Base-by-base conservation (phyloP, 2,113 vertebrate species). In the Smithornis capensis region DNA sequence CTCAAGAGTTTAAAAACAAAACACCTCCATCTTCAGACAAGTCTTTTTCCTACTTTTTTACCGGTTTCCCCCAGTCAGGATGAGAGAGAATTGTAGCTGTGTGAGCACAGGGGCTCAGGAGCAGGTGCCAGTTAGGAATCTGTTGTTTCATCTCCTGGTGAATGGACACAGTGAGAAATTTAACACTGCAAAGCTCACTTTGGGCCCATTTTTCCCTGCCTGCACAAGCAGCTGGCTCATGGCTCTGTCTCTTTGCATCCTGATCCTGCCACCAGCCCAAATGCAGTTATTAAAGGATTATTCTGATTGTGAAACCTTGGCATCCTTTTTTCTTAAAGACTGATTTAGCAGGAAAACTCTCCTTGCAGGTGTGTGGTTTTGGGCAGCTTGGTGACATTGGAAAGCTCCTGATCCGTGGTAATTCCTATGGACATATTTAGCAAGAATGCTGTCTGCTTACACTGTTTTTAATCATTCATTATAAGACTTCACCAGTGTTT, bases 261-360 rank as follows among this genome's bases (percentile, higher is more conserved):
- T n/a, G n/a, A n/a, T n/a, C n/a, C n/a, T n/a, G 49, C 74, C 5
- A 11, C 13, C 28, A 93, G 68, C 68, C 79, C 88, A 88, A 86
- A 68, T 56, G 75, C 65, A 65, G 40, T 91, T 95, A 95, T 92
- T 95, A 92, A 80, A 88, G 90, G 92, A 93, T 96, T 96, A 78
- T 75, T 83, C 40, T 91, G 85, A 84, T 89, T 77, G 79, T 83
- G 88, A 89, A 93, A 93, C 84, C 74, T 87, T 75, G 38, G 78
- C 11, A 47, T 25, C 4, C 2, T 35, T 2, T 28, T 11, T 70
- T 29, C 15, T 35, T 27, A 14, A 37, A 56, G 50, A 50, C 23
- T 85, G 69, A 77, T 85, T 74, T 67, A 93, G 87, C 83, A 91
- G 88, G 40, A 63, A 77, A 83, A 13, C 44, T 83, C 42, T 79